Evolutionary conservation across 2,888 invertebrate species (phyloP), one percentile per base, ranked within the genome.

Genomic region (Trypoxylon attenuatum): DNA sequence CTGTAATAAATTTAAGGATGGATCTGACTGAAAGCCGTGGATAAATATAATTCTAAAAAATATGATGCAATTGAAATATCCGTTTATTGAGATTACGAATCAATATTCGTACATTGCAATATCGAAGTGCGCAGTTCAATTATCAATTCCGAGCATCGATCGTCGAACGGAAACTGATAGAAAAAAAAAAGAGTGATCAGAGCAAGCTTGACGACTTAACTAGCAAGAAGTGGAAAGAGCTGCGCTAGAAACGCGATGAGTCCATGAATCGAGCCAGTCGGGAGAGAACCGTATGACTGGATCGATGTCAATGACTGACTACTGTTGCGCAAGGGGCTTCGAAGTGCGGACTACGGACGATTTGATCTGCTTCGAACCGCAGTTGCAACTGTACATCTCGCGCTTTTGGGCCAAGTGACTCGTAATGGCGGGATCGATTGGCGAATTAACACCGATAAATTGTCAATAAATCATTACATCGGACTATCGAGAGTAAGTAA

Each of bases 381-480:
- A 8, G n/a, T 8, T 5, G 33, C 33, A 33, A 33, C 33, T 10
- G 33, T 33, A 33, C 2, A 33, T 13, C 33, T 33, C 33, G 2
- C 33, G 33, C 33, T 10, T 33, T 13, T 13, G n/a, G 0, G 19
- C 6, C 19, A 25, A 25, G 42, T 39, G 23, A 13, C 6, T 1
- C n/a, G n/a, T n/a, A 13, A 13, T 33, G 49, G 6, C 15, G 10
- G 21, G 19, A 56, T 56, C 52, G 43, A 53, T 29, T 21, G n/a
- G n/a, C 6, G 38, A 47, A 47, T 22, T 47, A 45, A 19, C 52
- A 46, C 25, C 25, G 25, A 56, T 47, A 43, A 53, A 42, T 39
- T 29, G 27, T 13, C 27, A 19, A 47, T 13, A 29, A 29, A n/a
- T 47, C 8, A 8, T 16, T 52, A 19, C n/a, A 52, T 61, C 53